phyloP scores from a whole-genome alignment of 2,113 vertebrate genomes.

The Chaetops frenatus region DNA sequence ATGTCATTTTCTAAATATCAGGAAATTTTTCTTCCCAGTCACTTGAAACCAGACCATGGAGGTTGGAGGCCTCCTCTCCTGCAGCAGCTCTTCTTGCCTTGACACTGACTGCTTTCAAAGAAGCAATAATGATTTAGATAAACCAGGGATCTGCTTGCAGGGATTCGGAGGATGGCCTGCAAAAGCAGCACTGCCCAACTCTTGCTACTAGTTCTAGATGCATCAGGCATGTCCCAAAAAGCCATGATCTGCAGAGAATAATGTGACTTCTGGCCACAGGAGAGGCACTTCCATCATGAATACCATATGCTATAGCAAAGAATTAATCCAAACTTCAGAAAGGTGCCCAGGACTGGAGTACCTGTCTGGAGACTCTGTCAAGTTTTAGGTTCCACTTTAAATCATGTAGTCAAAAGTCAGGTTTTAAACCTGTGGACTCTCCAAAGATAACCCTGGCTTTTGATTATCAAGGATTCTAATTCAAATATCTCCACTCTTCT shows the following conservation, averaged over 20 bases:
- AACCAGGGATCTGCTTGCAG: not conserved
- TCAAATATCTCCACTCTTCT: not conserved
- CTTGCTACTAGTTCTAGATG: not conserved
- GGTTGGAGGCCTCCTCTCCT: not conserved
- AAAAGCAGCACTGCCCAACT: not conserved
- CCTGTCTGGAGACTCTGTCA: not conserved
- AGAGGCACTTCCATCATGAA: not conserved
- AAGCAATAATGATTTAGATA: not conserved
- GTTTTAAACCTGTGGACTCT: not conserved
- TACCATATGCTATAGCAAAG: not conserved
- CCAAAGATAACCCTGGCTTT: not conserved
- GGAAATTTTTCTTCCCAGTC: not conserved
- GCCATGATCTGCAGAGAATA: not conserved
- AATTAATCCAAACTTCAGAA: not conserved
- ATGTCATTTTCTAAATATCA: not conserved
- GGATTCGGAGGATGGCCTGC: not conserved
- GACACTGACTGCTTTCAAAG: not conserved
- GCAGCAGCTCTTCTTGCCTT: not conserved
- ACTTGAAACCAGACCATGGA: not conserved
- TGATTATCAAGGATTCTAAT: not conserved
- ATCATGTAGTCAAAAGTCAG: not conserved
- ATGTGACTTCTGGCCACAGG: not conserved
- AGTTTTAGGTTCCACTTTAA: not conserved
- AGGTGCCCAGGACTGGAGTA: not conserved
- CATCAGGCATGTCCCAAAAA: not conserved